phyloP scores from a whole-genome alignment of 2,797 vertebrate genomes.

The Micropoecilia bifurca region DNA sequence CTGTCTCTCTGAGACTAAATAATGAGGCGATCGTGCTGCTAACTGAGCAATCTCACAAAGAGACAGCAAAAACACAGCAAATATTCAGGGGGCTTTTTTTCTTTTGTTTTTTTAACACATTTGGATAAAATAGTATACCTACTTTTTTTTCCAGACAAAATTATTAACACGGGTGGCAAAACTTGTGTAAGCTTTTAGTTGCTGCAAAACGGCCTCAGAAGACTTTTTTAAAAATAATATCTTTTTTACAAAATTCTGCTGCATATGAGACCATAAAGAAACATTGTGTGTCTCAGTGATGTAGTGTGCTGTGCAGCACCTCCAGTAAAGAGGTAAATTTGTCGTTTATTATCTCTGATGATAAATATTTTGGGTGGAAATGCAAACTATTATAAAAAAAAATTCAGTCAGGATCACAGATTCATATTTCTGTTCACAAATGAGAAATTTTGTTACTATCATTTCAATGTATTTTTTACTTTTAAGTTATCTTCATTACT shows the following conservation, averaged over 20 bases:
- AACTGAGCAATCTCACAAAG: constrained; percentile 12
- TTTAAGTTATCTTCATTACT: neutral
- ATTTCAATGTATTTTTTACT: neutral
- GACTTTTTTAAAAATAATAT: neutral
- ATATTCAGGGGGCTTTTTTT: neutral
- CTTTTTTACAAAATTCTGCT: neutral
- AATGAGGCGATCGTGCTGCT: constrained; percentile 45
- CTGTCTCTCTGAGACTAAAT: constrained; percentile 23
- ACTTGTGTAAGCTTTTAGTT: neutral
- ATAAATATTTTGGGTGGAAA: neutral
- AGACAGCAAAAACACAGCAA: neutral
- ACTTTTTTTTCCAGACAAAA: neutral
- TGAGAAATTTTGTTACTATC: neutral
- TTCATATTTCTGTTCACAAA: neutral
- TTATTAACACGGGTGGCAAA: neutral
- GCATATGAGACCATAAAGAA: neutral
- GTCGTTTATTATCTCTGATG: neutral
- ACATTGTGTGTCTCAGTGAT: neutral
- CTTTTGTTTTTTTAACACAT: too few relatives aligned
- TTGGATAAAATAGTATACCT: neutral
- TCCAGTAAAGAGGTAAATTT: neutral
- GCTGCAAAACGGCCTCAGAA: neutral
- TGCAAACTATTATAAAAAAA: neutral
- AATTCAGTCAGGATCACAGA: neutral
- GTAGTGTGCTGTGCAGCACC: neutral